Percentiles rank a stretch among this genome's conserved stretches.
phyloP scores from a whole-genome alignment of 2,113 vertebrate species.

The Trichechus manatus region DNA sequence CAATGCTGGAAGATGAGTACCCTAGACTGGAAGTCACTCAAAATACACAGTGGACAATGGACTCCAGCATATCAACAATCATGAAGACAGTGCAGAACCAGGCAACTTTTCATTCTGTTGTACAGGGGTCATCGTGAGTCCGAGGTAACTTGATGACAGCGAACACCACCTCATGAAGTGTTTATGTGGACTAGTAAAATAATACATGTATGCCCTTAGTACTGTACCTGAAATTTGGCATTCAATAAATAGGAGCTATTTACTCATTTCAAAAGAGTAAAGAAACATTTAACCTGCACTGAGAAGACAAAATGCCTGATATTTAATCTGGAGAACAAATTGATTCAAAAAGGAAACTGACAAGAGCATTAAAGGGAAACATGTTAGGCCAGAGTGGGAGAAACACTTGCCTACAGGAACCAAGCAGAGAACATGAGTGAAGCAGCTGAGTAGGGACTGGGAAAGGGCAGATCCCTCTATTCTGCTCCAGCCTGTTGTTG shows the following conservation, averaged over 20 bases:
- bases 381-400: not conserved
- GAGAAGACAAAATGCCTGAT: not conserved
- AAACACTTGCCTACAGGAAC: not conserved
- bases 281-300: not conserved
- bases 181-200: not conserved
- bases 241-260: not conserved
- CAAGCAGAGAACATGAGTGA: not conserved
- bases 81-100: too few relatives aligned
- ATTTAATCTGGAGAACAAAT: conserved; percentile 15
- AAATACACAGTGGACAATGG: too few relatives aligned
- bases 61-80: too few relatives aligned
- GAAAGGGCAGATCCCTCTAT: not conserved
- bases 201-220: not conserved
- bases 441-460: not conserved
- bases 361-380: not conserved
- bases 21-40: too few relatives aligned
- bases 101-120: too few relatives aligned
- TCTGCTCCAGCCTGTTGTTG: not conserved
- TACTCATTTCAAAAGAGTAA: not conserved
- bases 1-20: too few relatives aligned
- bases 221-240: not conserved
- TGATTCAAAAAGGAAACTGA: not conserved
- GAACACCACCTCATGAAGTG: not conserved
- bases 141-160: too few relatives aligned
- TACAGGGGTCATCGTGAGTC: too few relatives aligned